Evolutionary conservation across 2,888 invertebrate genomes (phyloP).

Genomic region (Drosophila robusta): DNA sequence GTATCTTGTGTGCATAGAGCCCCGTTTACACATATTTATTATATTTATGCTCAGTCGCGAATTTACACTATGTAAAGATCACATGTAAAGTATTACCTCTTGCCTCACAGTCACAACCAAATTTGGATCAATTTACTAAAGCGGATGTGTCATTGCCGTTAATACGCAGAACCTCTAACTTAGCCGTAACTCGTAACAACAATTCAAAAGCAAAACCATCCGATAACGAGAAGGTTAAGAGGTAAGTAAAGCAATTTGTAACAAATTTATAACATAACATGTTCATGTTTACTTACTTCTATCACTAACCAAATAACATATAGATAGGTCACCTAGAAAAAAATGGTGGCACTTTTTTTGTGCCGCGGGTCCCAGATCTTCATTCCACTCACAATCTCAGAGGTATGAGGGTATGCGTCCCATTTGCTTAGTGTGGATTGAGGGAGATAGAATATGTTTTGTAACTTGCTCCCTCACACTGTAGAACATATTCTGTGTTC

Average conservation of each 20-base stretch:
- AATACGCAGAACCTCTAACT: constrained; percentile 38
- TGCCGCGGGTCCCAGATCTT: too few species aligned
- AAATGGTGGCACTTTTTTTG: too few species aligned
- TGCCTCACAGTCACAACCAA: constrained; percentile 83
- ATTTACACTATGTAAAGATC: constrained; percentile 72
- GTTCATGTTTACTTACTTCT: neutral
- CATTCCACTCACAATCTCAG: too few species aligned
- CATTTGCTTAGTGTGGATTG: too few species aligned
- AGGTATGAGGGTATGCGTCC: too few species aligned
- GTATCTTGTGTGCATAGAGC: neutral
- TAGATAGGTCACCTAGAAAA: too few species aligned
- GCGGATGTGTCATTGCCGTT: constrained; percentile 56
- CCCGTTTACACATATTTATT: neutral
- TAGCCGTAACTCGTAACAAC: constrained; percentile 30
- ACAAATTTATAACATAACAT: neutral
- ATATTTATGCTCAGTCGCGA: neutral
- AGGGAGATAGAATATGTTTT: too few species aligned
- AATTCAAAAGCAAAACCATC: constrained; percentile 28
- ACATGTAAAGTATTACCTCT: constrained; percentile 82
- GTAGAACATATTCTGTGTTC: too few species aligned
- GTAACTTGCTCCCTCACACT: too few species aligned
- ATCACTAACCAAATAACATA: too few species aligned
- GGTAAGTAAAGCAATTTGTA: constrained; percentile 47
- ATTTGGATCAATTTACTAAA: constrained; percentile 76
- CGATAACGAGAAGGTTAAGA: constrained; percentile 45